Base-by-base conservation (phyloP, 35 echinoderm and acorn worm species). In the Apostichopus japonicus region DNA sequence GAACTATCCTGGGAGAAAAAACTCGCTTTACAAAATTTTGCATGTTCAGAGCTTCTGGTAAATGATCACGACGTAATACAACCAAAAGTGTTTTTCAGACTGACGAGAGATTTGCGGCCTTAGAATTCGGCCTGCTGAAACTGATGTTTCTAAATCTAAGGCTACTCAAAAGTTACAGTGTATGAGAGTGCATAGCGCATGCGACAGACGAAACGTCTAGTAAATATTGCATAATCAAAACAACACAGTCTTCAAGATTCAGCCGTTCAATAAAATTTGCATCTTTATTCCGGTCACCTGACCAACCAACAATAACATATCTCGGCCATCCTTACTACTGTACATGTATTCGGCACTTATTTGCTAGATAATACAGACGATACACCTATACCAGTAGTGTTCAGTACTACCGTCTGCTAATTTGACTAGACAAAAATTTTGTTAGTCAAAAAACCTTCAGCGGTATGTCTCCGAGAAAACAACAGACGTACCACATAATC, bases 171-270 rank as follows among this genome's bases (percentile, higher is more conserved):
- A 79, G 15, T 22, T 79, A 23, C 77, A 6, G 77, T 79, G 77
- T 23, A 78, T 15, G 22, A 6, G 14, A 79, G 77, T 78, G 33
- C 33, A 78, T 17, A 13, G 21, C 77, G 77, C 77, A 15, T 19
- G 22, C 16, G 6, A 23, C 77, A 79, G 22, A 19, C 77, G 77
- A 14, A 14, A 86, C 82, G 23, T 33, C 77, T 79, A 61, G 22
- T 65, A 56, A 65, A 65, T 56, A 87, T 87, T 87, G 83, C 86
- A 59, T 67, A 88, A 88, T 88, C 86, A 88, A 88, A 88, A 88
- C 86, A 88, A 63, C 6, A 22, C 55, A 83, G 80, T 83, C 55
- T 83, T 83, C 6, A 19, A 21, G 8, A 21, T 16, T 53, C 80
- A 83, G 80, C 14, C 80, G 80, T 83, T 83, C 14, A 54, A 55